These are phyloP conservation scores for Hermaeophaga mercurialis DNA, from an alignment of 2,888 invertebrate species.

Conservation along the genomic window DNA sequence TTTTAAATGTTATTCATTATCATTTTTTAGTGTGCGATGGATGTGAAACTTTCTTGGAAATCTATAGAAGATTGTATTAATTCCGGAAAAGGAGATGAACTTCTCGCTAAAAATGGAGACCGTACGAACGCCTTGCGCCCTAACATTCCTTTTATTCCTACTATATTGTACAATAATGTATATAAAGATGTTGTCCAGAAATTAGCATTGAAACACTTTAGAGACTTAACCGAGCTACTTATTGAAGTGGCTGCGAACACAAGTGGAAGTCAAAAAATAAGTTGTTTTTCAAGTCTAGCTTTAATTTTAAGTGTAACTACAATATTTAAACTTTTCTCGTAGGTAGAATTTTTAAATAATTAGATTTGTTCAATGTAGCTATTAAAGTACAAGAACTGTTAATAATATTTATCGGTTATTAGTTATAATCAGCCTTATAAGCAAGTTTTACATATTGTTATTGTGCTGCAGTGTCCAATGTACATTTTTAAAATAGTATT, in stretches of 20 bases:
- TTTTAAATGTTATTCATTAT: slow-evolving; percentile 16
- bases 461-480: too few species aligned
- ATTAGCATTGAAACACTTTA: slow-evolving; percentile 40
- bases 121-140: slow-evolving; percentile 50
- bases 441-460: too few species aligned
- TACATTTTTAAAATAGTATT: too few species aligned
- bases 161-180: slow-evolving; percentile 55
- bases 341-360: too few species aligned
- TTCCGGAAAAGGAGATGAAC: slow-evolving; percentile 47
- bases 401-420: too few species aligned
- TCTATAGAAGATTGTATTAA: slow-evolving; percentile 48
- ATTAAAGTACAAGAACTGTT: too few species aligned
- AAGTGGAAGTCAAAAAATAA: not conserved
- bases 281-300: too few species aligned
- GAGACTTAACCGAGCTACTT: slow-evolving; percentile 36
- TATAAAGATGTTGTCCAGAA: slow-evolving; percentile 38
- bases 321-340: too few species aligned
- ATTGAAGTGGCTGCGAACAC: slow-evolving; percentile 26
- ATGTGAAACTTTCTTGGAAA: slow-evolving; percentile 41
- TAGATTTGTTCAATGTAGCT: too few species aligned
- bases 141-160: slow-evolving; percentile 55
- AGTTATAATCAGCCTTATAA: too few species aligned
- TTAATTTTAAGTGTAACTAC: too few species aligned
- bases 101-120: slow-evolving; percentile 54
- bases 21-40: slow-evolving; percentile 53